phyloP scores from a whole-genome alignment of 1,140 invertebrate genomes.

The Mycetomoellerius zeteki region DNA sequence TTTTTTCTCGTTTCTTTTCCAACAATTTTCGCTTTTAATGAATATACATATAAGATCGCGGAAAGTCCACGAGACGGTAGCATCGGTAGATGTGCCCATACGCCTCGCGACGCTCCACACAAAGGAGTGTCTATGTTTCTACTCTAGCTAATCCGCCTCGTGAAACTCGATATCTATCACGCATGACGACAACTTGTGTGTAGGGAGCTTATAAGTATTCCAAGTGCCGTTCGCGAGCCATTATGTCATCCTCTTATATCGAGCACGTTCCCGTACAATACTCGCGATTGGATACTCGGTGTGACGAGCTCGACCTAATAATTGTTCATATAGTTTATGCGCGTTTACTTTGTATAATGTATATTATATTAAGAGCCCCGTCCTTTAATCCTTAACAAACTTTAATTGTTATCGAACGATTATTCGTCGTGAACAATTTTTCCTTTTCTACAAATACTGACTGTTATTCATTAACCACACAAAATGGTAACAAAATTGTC shows the following conservation, averaged over 20 bases:
- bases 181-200: conserved; percentile 30
- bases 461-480: no score
- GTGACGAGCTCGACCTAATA: conserved; percentile 22
- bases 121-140: conserved; percentile 52
- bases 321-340: background rate
- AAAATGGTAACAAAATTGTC: no score
- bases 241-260: conserved; percentile 64
- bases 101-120: background rate
- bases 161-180: conserved; percentile 65
- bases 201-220: conserved; percentile 65
- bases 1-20: background rate
- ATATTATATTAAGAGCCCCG: background rate
- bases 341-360: background rate
- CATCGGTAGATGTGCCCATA: background rate
- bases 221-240: conserved; percentile 52
- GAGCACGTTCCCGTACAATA: conserved; percentile 50
- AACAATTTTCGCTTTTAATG: background rate
- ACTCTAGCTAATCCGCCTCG: conserved; percentile 38
- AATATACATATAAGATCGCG: background rate
- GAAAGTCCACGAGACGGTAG: background rate
- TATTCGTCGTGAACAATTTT: no score
- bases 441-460: no score
- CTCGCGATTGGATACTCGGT: conserved; percentile 15
- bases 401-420: no score
- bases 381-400: no score